A percentile compares a stretch with the other conserved stretches of the same genome.
Evolutionary conservation across 2,113 vertebrate genomes (phyloP).

Genomic region (Columbina picui): DNA sequence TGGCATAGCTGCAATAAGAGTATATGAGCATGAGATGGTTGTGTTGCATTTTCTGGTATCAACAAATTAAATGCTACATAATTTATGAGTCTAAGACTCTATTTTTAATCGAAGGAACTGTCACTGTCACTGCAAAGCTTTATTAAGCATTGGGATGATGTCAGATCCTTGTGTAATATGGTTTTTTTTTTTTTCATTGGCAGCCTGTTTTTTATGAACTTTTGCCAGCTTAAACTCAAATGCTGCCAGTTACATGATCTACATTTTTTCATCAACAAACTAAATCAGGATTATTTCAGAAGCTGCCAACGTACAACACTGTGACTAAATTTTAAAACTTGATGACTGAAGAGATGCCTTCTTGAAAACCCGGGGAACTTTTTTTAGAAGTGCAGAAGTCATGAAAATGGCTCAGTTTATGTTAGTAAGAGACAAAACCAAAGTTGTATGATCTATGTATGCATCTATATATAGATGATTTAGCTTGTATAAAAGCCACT

Average conservation of each 20-base stretch:
- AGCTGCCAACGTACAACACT: not conserved
- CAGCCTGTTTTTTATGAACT: constrained; percentile 26
- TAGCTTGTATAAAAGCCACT: not conserved
- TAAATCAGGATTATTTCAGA: constrained; percentile 18
- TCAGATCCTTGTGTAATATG: constrained; percentile 34
- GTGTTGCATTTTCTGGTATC: constrained; percentile 44
- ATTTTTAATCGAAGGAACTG: constrained; percentile 46
- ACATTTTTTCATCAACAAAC: constrained; percentile 23
- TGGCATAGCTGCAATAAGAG: constrained; percentile 34
- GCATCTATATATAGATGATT: constrained; percentile 29
- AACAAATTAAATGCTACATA: constrained; percentile 56
- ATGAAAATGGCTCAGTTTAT: constrained; percentile 43
- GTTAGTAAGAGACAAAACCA: not conserved
- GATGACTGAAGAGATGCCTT: constrained; percentile 22
- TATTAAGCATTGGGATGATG: constrained; percentile 37
- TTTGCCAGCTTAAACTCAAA: constrained; percentile 34
- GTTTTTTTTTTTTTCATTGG: constrained; percentile 1
- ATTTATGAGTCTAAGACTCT: constrained; percentile 40
- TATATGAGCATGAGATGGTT: constrained; percentile 30
- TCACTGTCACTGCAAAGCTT: constrained; percentile 44
- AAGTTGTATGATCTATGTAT: constrained; percentile 6
- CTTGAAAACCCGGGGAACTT: constrained; percentile 15
- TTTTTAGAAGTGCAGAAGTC: constrained; percentile 17
- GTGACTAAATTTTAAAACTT: constrained; percentile 27
- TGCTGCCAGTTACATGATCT: not conserved